These are phyloP conservation scores for Nesoenas mayeri DNA, from an alignment of 2,113 vertebrate genomes.

Conservation along the genomic window DNA sequence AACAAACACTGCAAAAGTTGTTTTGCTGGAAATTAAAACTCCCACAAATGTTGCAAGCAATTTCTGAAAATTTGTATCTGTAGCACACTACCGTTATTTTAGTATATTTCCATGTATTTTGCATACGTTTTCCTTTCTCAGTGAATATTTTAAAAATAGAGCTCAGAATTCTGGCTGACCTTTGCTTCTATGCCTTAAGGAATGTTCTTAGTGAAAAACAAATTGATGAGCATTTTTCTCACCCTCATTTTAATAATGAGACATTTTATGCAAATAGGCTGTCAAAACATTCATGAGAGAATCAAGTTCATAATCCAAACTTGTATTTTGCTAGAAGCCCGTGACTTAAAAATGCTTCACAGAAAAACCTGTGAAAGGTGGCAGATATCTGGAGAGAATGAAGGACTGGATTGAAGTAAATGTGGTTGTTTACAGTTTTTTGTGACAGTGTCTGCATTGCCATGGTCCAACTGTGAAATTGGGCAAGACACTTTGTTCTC, in stretches of 20 bases:
- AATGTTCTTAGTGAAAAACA: background rate
- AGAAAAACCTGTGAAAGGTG: background rate
- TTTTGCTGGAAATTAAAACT: background rate
- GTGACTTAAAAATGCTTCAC: background rate
- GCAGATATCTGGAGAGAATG: background rate
- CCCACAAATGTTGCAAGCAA: background rate
- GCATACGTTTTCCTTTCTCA: background rate
- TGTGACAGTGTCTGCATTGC: background rate
- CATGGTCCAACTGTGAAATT: background rate
- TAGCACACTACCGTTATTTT: background rate
- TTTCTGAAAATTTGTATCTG: background rate
- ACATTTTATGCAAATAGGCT: background rate
- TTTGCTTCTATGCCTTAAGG: background rate
- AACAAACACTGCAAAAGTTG: background rate
- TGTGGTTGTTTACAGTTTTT: background rate
- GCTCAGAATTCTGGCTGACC: background rate
- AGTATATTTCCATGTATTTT: background rate
- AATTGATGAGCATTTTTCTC: background rate
- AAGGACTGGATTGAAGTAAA: background rate
- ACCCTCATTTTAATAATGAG: background rate
- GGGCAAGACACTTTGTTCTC: background rate
- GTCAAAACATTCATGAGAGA: background rate
- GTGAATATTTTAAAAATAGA: background rate
- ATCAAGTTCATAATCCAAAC: background rate
- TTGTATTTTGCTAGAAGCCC: background rate